A percentile compares a stretch with the other conserved stretches of the same genome.
Conservation (phyloP, 2,797 vertebrate species). For the Helicolenus hilgendorfi region DNA sequence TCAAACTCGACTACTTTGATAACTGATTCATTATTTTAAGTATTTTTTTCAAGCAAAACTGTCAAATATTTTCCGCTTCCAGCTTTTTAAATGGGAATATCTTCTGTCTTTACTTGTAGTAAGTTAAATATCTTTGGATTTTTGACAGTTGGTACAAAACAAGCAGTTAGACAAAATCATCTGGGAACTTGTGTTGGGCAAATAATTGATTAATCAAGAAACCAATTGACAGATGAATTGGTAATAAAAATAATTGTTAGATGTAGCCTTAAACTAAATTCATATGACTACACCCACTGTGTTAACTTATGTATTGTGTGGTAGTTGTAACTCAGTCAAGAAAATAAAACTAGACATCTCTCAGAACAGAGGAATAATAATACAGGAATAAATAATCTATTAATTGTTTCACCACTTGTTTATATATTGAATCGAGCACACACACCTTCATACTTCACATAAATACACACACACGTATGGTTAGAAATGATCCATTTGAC, state of each 20-base stretch:
- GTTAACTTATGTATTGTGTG: neutral
- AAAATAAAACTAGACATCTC: neutral
- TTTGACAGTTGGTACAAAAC: neutral
- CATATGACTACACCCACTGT: neutral
- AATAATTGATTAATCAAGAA: neutral
- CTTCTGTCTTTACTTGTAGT: neutral
- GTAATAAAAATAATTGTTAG: neutral
- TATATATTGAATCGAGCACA: neutral
- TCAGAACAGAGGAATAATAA: neutral
- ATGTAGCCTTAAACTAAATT: neutral
- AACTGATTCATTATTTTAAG: neutral
- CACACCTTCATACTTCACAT: neutral
- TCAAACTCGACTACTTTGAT: neutral
- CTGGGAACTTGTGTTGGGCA: neutral
- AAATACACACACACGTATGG: neutral
- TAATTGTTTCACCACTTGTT: no score
- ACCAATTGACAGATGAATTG: neutral
- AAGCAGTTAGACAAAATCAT: neutral
- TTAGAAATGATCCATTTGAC: neutral
- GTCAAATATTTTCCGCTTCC: neutral
- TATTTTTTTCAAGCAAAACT: neutral
- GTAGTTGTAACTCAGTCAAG: neutral
- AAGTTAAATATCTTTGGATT: neutral
- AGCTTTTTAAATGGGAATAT: neutral
- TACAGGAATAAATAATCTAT: neutral